Base-by-base conservation (phyloP, 2,797 vertebrate species). In the Sebastes paucispinis region DNA sequence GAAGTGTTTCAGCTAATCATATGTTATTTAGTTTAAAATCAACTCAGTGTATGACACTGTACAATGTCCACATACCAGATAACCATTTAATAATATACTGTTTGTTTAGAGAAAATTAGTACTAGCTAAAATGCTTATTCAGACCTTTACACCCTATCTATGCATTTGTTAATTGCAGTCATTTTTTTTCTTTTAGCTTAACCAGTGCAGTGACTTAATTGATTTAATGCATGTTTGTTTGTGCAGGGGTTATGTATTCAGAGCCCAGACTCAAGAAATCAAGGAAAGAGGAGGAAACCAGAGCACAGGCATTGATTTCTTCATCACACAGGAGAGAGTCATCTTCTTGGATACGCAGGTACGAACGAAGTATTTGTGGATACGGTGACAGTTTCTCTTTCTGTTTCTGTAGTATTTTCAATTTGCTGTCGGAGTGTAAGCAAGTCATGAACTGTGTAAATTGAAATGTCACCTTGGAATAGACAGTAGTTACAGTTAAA, bases 291-390 rank as follows among this genome's bases (percentile, higher is more conserved):
- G 96, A 1, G 97, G 97, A 22, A 97, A 97, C 93, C 97, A 98
- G 92, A 98, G 96, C 54, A 96, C 96, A 4, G 97, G 98, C 73
- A 97, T 98, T 1, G 97, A 98, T 90, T 97, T 98, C 94, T 98
- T 97, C 79, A 97, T 98, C 84, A 98, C 97, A 13, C 97, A 98
- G 87, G 98, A 98, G 90, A 94, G 98, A 71, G 97, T 98, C 18
- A 97, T 98, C 75, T 98, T 97, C 95, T 87, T 98, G 83, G 98
- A 98, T 87, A 98, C 97, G 0, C 98, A 98, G 96, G 98, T 98
- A 43, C 72, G 71, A 79, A 16, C 59, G 1, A 72, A 43, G 1
- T 12, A 16, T 36, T 12, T 63, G 12, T 6, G 1, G 7, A 55
- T 20, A 22, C 6, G 11, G 11, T 55, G 8, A 70, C 10, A 7